These are phyloP conservation scores for Melanogrammus aeglefinus DNA, from an alignment of 2,797 vertebrate species.

Conservation along the genomic window DNA sequence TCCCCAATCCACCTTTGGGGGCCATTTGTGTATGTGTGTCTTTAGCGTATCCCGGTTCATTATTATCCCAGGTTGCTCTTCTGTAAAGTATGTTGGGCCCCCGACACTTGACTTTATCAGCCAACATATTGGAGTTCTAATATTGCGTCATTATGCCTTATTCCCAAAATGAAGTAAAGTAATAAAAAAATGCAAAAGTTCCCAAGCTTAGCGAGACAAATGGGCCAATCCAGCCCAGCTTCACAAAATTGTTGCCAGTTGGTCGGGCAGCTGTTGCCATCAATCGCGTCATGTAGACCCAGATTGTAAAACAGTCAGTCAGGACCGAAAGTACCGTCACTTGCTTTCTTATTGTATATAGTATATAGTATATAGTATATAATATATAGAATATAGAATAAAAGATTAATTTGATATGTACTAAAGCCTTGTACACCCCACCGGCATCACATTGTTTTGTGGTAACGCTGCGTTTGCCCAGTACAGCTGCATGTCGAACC, in stretches of 20 bases:
- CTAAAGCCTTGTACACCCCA: no score
- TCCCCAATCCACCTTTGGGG: no score
- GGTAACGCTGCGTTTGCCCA: no score
- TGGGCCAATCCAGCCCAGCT: not conserved
- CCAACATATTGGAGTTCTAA: not conserved
- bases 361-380: no score
- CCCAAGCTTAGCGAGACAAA: not conserved
- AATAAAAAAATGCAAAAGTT: not conserved
- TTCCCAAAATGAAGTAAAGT: not conserved
- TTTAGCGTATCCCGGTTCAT: no score
- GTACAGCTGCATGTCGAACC: no score
- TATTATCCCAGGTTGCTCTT: not conserved
- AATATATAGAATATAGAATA: not conserved
- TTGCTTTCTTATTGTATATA: not conserved
- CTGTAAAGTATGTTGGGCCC: not conserved
- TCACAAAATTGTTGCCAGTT: not conserved
- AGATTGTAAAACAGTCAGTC: not conserved
- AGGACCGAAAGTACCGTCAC: not conserved
- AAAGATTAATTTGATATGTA: no score
- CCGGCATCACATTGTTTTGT: no score
- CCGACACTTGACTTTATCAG: no score
- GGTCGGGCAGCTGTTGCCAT: not conserved
- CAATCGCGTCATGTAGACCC: not conserved
- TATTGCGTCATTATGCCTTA: not conserved
- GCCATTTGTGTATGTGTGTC: no score